These are phyloP conservation scores for Drosophila navojoa DNA, from an alignment of 1,140 invertebrate species.

Conservation along the genomic window DNA sequence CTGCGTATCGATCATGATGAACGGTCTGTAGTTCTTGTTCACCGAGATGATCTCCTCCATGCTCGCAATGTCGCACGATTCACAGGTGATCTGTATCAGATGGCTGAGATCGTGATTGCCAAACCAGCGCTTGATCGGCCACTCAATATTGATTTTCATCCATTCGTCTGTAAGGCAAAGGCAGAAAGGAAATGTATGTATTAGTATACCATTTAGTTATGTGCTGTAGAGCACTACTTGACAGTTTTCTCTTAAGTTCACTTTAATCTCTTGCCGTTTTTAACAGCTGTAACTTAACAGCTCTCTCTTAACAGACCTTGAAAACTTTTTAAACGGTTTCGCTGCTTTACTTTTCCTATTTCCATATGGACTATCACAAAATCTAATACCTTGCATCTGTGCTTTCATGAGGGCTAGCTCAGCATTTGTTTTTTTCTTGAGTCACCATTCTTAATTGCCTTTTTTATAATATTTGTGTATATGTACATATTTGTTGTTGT, in stretches of 20 bases:
- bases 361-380: neutral
- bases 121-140: conserved; percentile 90
- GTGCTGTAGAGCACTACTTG: too few species aligned
- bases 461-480: neutral
- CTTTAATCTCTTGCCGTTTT: too few species aligned
- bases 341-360: neutral
- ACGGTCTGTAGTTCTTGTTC: conserved; percentile 88
- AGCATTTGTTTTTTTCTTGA: conserved; percentile 7
- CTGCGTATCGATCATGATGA: conserved; percentile 90
- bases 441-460: conserved; percentile 6
- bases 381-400: conserved; percentile 3
- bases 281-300: too few species aligned
- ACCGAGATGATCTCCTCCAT: conserved; percentile 85
- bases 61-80: conserved; percentile 87
- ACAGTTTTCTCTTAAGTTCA: neutral
- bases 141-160: conserved; percentile 90
- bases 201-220: too few species aligned
- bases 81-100: conserved; percentile 90
- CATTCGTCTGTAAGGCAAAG: conserved; percentile 88
- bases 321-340: too few species aligned
- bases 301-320: too few species aligned
- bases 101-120: conserved; percentile 87
- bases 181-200: neutral
- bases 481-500: neutral
- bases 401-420: neutral